These are phyloP conservation scores for Troides aeacus DNA, from an alignment of 2,888 invertebrate genomes.

Conservation along the genomic window DNA sequence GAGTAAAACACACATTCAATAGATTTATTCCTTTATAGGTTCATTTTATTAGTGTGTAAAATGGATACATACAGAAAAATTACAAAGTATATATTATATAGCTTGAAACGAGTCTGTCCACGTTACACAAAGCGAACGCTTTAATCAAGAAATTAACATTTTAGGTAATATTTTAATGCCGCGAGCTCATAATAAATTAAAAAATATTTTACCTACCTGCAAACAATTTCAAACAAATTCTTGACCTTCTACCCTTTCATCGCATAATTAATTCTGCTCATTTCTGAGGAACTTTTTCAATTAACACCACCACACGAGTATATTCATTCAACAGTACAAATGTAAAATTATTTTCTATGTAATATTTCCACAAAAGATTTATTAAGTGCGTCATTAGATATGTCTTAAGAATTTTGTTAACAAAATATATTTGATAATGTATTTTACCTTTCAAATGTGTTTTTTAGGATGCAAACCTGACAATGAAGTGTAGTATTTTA, in stretches of 20 bases:
- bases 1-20: no score
- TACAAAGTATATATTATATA: background rate
- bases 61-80: no score
- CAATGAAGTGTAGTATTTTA: no score
- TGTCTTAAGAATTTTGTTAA: background rate
- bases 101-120: background rate
- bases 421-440: no score
- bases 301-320: conserved; percentile 49
- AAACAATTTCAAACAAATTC: conserved; percentile 32
- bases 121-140: background rate
- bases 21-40: no score
- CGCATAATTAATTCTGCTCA: conserved; percentile 54
- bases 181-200: conserved; percentile 8
- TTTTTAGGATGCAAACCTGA: no score
- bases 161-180: conserved; percentile 4
- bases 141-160: background rate
- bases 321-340: conserved; percentile 8
- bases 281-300: conserved; percentile 56
- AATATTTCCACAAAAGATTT: background rate
- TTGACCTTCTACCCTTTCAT: conserved; percentile 34
- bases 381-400: background rate
- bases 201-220: conserved; percentile 25
- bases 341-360: background rate
- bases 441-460: no score
- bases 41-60: no score